Conservation (phyloP, 2,888 invertebrate genomes). For the Linnaemya vulpina region DNA sequence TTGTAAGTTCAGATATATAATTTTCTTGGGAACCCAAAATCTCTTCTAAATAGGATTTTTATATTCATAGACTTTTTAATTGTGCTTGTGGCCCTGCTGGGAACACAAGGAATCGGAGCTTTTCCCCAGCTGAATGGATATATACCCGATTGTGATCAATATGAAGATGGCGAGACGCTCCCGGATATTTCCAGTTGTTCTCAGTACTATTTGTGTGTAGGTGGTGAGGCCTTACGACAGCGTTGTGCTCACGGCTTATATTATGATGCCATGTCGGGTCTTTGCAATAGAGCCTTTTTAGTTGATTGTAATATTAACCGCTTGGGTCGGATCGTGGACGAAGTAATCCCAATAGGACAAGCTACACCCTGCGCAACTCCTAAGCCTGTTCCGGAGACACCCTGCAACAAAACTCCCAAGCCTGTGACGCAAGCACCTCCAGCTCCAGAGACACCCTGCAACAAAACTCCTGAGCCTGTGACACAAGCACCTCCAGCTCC, state of each 20-base stretch:
- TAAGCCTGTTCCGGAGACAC: background rate
- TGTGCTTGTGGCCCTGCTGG: constrained; percentile 53
- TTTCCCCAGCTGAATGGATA: background rate
- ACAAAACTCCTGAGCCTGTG: too few relatives aligned
- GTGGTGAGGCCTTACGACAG: constrained; percentile 39
- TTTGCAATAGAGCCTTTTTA: constrained; percentile 60
- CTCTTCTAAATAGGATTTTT: background rate
- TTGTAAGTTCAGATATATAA: constrained; percentile 52
- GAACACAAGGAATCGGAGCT: constrained; percentile 23
- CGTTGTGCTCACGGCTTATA: constrained; percentile 57
- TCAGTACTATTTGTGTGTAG: constrained; percentile 57
- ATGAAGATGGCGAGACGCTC: constrained; percentile 54
- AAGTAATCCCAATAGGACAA: background rate
- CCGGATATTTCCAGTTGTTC: constrained; percentile 60
- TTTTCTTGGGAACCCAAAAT: background rate
- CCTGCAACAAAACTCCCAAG: background rate
- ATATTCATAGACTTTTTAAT: constrained; percentile 55
- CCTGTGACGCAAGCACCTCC: background rate
- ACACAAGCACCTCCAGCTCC: too few relatives aligned
- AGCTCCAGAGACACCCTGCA: background rate
- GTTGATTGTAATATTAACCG: constrained; percentile 60
- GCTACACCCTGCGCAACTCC: background rate
- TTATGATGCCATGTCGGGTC: constrained; percentile 45
- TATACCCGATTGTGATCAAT: constrained; percentile 52
- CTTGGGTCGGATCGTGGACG: background rate